Evolutionary conservation across 2,888 invertebrate genomes (phyloP).

Genomic region (Germaria angustata): DNA sequence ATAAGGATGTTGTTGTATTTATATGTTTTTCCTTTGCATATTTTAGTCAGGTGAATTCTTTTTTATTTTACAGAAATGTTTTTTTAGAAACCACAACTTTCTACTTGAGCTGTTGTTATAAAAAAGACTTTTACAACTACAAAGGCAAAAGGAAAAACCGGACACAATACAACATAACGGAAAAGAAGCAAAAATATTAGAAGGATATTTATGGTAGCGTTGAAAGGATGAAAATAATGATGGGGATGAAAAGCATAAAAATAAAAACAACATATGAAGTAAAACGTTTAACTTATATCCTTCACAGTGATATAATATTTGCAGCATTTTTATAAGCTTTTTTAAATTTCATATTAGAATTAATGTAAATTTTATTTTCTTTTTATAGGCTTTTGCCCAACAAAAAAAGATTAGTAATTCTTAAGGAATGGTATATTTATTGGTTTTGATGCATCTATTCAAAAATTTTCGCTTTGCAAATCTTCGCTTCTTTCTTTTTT

Average conservation of each 20-base stretch:
- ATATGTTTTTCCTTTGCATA: neutral
- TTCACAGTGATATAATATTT: neutral
- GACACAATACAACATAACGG: neutral
- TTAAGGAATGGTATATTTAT: too few species aligned
- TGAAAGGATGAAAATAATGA: neutral
- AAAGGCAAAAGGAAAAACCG: neutral
- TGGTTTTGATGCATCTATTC: too few species aligned
- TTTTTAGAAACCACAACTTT: slow-evolving; percentile 51
- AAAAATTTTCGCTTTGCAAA: too few species aligned
- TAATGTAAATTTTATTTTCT: too few species aligned
- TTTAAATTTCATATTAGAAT: too few species aligned
- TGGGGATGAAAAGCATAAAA: neutral
- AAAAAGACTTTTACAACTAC: slow-evolving; percentile 18
- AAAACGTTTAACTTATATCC: neutral
- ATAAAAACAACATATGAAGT: neutral
- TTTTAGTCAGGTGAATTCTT: neutral
- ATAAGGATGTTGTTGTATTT: slow-evolving; percentile 6
- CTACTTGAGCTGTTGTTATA: slow-evolving; percentile 51
- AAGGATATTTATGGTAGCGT: neutral
- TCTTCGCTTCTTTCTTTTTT: too few species aligned
- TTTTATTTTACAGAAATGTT: slow-evolving; percentile 59
- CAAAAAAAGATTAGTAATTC: too few species aligned
- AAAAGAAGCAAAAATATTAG: neutral
- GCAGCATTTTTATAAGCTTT: too few species aligned
- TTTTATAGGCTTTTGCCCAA: too few species aligned